These are phyloP conservation scores for Platygyra sinensis DNA, from an alignment of 64 coral and sea anemone species.

Conservation along the genomic window DNA sequence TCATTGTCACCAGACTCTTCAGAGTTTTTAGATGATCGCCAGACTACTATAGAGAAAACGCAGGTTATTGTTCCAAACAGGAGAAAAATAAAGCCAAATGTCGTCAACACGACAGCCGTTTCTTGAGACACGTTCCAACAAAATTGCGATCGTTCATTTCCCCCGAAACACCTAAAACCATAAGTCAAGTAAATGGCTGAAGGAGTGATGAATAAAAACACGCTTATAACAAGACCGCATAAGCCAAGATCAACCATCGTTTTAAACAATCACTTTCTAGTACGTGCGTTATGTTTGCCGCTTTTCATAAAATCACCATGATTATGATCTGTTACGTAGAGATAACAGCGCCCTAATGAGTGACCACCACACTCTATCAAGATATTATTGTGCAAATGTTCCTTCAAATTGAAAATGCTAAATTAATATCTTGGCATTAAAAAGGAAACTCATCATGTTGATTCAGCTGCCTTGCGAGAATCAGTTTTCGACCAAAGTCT, in stretches of 20 bases:
- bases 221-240: background rate
- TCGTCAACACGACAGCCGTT: background rate
- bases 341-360: conserved; percentile 9
- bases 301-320: background rate
- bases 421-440: background rate
- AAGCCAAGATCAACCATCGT: conserved; percentile 23
- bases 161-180: background rate
- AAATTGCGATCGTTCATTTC: background rate
- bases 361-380: background rate
- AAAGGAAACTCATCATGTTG: background rate
- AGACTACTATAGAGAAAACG: background rate
- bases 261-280: background rate
- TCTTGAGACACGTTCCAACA: conserved; percentile 4
- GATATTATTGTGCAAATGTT: conserved; percentile 34
- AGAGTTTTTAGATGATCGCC: background rate
- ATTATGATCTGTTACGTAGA: background rate
- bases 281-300: conserved; percentile 4
- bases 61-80: conserved; percentile 22
- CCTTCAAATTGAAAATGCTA: background rate
- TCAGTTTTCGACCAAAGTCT: background rate
- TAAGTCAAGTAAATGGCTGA: background rate
- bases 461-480: background rate
- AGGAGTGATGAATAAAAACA: background rate
- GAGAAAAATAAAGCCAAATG: conserved; percentile 2
- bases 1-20: background rate